Percentiles rank a stretch among this genome's conserved stretches.
Evolutionary conservation across 2,888 invertebrate genomes (phyloP).

Genomic region (Cremastobaeus sp.): DNA sequence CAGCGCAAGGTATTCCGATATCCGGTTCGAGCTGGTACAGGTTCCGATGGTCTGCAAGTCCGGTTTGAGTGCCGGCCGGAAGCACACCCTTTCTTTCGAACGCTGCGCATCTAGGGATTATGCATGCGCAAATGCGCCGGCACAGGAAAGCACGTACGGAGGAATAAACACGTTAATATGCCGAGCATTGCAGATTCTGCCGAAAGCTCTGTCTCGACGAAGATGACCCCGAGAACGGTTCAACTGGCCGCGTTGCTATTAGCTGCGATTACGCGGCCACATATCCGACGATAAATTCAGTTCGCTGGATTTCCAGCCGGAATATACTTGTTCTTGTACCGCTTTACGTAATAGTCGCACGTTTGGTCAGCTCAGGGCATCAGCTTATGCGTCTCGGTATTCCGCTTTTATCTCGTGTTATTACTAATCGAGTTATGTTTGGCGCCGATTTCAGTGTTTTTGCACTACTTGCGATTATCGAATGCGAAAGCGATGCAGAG

Average conservation of each 20-base stretch:
- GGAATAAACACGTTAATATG: constrained; percentile 40
- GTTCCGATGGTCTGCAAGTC: constrained; percentile 22
- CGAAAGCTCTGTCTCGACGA: constrained; percentile 30
- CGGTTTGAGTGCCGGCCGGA: constrained; percentile 8
- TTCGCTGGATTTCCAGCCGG: constrained; percentile 50
- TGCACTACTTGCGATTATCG: no score
- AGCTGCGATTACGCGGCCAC: constrained; percentile 55
- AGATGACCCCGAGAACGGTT: constrained; percentile 47
- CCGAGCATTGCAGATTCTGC: constrained; percentile 18
- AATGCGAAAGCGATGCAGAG: no score
- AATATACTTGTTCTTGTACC: no score
- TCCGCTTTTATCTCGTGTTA: no score
- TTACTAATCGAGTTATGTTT: no score
- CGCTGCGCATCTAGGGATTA: constrained; percentile 26
- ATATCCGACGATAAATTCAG: constrained; percentile 61
- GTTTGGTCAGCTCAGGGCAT: no score
- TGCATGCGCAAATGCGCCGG: constrained; percentile 32
- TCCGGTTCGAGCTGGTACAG: no score
- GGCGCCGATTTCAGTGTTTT: no score
- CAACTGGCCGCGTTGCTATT: constrained; percentile 19
- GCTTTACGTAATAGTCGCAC: no score
- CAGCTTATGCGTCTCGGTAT: no score
- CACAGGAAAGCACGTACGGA: constrained; percentile 35
- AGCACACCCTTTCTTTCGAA: constrained; percentile 25
- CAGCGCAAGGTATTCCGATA: constrained; percentile 21